Evolutionary conservation across 2,113 vertebrate species (phyloP), one percentile per base, ranked within the genome.

Genomic region (Callaeas wilsoni): DNA sequence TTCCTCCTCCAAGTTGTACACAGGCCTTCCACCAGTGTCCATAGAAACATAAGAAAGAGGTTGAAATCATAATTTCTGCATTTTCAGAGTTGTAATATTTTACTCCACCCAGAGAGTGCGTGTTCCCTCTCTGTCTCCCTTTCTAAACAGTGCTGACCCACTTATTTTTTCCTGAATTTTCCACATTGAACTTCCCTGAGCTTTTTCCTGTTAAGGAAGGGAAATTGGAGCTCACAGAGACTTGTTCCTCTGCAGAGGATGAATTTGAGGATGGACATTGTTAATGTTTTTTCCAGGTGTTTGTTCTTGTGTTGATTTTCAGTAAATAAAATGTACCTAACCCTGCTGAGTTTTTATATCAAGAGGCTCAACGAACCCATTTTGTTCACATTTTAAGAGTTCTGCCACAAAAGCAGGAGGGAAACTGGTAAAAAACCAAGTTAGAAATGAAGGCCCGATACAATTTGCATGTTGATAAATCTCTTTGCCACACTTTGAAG

Each of bases 51-150:
- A 17, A 50, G 6, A 65, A 75, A 47, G 9, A 53, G 76, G 23
- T 4, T 62, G 22, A 69, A 91, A 70, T 74, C 1, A 9, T 8
- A 4, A 47, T 23, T 86, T 50, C 44, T 52, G 3, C 6, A 29
- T 84, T 62, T 56, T 25, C 30, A 60, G 23, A 2, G 1, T 4
- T 63, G 17, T 10, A 37, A 21, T 42, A 52, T 64, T 73, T 74
- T 29, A 9, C 4, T 69, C 6, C 10, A 7, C 9, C 13, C n/a
- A 16, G 19, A 0, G 0, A 13, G 5, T 37, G 6, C 41, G 6
- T 37, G 4, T 5, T 71, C 42, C 17, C 7, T 27, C 7, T 19
- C 39, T 21, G 13, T 27, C 23, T 62, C 32, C 13, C 13, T 14
- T 89, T 89, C 47, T 37, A 25, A 78, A 21, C 0, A 30, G 9